Evolutionary conservation across 2,797 vertebrate genomes (phyloP), one percentile per base, ranked within the genome.

Genomic region (Buphagus erythrorhynchus): DNA sequence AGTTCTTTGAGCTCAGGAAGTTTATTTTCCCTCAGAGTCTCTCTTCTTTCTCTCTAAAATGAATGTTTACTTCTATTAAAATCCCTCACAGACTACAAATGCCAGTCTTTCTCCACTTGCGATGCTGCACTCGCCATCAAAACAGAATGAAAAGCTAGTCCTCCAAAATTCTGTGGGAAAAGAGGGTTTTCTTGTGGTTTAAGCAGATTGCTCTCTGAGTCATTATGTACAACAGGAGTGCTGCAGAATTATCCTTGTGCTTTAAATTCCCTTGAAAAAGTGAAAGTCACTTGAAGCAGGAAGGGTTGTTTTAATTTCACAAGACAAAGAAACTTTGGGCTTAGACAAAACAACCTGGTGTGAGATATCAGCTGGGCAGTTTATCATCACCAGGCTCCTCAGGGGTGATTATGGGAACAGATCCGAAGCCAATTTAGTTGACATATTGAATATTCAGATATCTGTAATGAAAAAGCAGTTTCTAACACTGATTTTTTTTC

Each of bases 181-280:
- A 36, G 45, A 29, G 16, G 3, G 18, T 58, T 62, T 74, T 45
- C 8, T 40, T 0, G 0, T 10, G 5, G 4, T 15, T 48, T 45
- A 25, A 88, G 15, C 11, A 61, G 12, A 33, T 24, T n/a, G 21
- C 11, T 38, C 13, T 49, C n/a, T 73, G 5, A 0, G 8, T 65
- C 12, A 5, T 10, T 2, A 3, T 3, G 38, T 55, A 14, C n/a
- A 16, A 31, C 22, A 25, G 10, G 14, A 74, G 6, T 0, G 0
- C 22, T 52, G 42, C 46, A 57, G 66, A 45, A 17, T 33, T 46
- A 72, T 85, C 87, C 63, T 89, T 87, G 67, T 7, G 24, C 1
- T 0, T 33, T 43, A 81, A 65, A 91, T 58, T 86, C 49, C 3
- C 1, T 51, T 76, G 72, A 65, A 57, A 45, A 71, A 31, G 17